Evolutionary conservation across 2,888 invertebrate genomes (phyloP).

Genomic region (Spodoptera picta): DNA sequence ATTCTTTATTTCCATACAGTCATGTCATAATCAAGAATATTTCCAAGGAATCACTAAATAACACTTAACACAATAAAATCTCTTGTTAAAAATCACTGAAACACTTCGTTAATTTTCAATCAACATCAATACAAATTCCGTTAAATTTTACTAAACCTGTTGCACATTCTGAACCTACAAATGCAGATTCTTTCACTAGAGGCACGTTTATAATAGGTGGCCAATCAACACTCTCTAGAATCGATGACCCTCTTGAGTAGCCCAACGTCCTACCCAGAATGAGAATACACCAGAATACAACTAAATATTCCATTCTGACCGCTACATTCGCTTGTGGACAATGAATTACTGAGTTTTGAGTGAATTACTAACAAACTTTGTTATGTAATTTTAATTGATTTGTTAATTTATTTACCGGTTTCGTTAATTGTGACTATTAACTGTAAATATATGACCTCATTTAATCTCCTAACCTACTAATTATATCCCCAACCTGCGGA

Average conservation of each 20-base stretch:
- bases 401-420: too few relatives aligned
- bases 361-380: background rate
- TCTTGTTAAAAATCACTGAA: too few relatives aligned
- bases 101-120: slow-evolving; percentile 15
- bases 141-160: slow-evolving; percentile 16
- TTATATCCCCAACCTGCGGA: too few relatives aligned
- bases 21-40: background rate
- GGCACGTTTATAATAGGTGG: too few relatives aligned
- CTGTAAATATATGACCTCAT: too few relatives aligned
- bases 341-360: background rate
- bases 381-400: too few relatives aligned
- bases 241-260: background rate
- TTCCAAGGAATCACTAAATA: background rate
- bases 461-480: too few relatives aligned
- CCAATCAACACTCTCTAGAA: background rate
- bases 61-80: background rate
- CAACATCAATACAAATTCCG: slow-evolving; percentile 25
- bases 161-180: slow-evolving; percentile 20
- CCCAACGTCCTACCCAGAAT: background rate
- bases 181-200: background rate
- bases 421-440: too few relatives aligned
- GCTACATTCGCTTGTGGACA: background rate
- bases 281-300: slow-evolving; percentile 11
- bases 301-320: slow-evolving; percentile 9
- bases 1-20: background rate